Base-by-base conservation (phyloP, 2,113 vertebrate genomes). In the Oplegnathus fasciatus region DNA sequence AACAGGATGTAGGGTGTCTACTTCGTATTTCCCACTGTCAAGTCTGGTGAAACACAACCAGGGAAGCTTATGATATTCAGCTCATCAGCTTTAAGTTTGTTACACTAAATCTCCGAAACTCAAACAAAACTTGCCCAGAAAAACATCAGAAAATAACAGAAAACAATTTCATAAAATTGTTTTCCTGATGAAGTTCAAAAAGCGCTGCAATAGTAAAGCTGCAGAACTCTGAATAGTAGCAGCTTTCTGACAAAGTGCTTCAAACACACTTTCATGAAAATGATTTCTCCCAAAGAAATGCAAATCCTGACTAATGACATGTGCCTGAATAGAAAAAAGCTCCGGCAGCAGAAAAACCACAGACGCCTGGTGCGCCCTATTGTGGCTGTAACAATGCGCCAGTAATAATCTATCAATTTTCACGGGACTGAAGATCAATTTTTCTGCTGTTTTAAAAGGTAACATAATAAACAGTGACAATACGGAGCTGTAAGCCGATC, bases 291-390 rank as follows among this genome's bases (percentile, higher is more conserved):
- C 89, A 94, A 93, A 93, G 91, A 94, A 92, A 95, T 94, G 93
- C 93, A 94, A 93, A 94, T 94, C 85, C 88, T 44, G 80, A 90
- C 90, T 93, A 94, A 95, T 91, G 90, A 90, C 90, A 91, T 78
- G 86, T 84, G 88, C 62, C 76, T 92, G 93, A 95, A 92, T 87
- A 81, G 91, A 77, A 78, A 90, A 90, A 89, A 86, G 82, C 87
- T 88, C 84, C 68, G 52, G 77, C 88, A 79, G 89, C 88, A 92
- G 89, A 89, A 81, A 75, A 88, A 89, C 76, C 85, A 80, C 83
- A 88, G 92, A 80, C 30, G 73, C 92, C 88, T 90, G 92, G 89
- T 88, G 91, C 58, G 86, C 84, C 58, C 91, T 85, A 94, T 94
- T 94, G 91, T 92, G 73, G 76, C 75, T 84, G 32, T 37, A 86